phyloP scores from a whole-genome alignment of 2,113 vertebrate species.

The Vulpes vulpes region DNA sequence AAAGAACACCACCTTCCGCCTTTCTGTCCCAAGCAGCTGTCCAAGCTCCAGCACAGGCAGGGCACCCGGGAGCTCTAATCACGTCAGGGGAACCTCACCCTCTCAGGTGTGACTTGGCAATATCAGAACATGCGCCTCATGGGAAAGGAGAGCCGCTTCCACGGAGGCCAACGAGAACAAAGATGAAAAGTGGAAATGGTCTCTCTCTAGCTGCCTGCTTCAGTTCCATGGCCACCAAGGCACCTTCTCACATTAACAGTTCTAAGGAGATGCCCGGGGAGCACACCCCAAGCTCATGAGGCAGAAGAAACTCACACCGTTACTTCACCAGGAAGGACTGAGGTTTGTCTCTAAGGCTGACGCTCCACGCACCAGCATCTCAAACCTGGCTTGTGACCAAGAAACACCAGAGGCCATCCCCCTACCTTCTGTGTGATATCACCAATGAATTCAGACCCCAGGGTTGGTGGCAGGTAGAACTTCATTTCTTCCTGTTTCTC shows the following conservation, averaged over 20 bases:
- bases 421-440: slow-evolving; percentile 95
- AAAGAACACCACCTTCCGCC: background rate
- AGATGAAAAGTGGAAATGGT: background rate
- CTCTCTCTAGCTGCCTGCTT: background rate
- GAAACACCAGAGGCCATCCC: background rate
- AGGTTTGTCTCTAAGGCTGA: no score
- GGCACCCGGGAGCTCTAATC: background rate
- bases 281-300: background rate
- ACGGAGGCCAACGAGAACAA: background rate
- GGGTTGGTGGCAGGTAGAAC: slow-evolving; percentile 92
- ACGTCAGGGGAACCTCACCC: background rate
- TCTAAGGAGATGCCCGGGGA: background rate
- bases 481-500: slow-evolving; percentile 93
- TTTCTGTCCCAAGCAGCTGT: background rate
- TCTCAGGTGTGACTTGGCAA: background rate
- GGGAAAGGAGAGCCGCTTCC: background rate
- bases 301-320: background rate
- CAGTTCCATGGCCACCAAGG: background rate
- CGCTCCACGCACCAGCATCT: rapidly evolving
- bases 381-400: background rate
- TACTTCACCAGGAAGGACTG: background rate
- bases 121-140: background rate
- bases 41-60: background rate
- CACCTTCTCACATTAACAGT: background rate
- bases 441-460: slow-evolving; percentile 92